A percentile compares a stretch with the other conserved stretches of the same genome.
Conservation (phyloP, 1,140 invertebrate genomes). For the Caerostris extrusa region DNA sequence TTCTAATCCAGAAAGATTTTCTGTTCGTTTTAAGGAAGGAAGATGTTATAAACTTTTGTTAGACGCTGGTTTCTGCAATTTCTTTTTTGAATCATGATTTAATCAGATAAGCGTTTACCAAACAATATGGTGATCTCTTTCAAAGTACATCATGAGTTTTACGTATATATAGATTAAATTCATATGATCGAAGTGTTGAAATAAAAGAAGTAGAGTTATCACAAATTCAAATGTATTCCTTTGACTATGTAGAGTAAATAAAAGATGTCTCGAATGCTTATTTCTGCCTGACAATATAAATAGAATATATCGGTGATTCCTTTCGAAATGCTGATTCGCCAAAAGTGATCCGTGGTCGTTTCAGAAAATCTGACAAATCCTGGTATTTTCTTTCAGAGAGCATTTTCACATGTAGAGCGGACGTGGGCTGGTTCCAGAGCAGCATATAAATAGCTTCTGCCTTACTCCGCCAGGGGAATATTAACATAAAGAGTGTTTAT, state of each 20-base stretch:
- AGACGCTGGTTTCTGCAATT: no score
- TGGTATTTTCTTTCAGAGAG: neutral
- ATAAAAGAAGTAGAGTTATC: no score
- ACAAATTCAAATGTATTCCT: no score
- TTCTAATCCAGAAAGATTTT: no score
- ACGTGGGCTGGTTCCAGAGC: neutral
- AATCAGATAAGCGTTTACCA: no score
- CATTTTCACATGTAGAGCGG: neutral
- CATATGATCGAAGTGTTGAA: no score
- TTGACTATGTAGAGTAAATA: neutral
- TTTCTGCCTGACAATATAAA: neutral
- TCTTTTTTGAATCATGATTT: no score
- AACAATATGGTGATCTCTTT: no score
- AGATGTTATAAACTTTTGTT: no score
- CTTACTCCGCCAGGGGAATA: neutral
- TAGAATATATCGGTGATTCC: neutral
- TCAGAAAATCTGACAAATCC: neutral
- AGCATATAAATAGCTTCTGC: constrained; percentile 45
- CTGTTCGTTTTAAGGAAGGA: no score
- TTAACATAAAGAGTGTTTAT: constrained; percentile 72
- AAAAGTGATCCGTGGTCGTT: neutral
- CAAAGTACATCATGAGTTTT: no score
- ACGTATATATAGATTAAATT: no score
- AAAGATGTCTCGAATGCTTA: neutral
- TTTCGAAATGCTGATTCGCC: neutral